A percentile compares a stretch with the other conserved stretches of the same genome.
Conservation (phyloP, 2,888 invertebrate species). For the Ligdia adustata region DNA sequence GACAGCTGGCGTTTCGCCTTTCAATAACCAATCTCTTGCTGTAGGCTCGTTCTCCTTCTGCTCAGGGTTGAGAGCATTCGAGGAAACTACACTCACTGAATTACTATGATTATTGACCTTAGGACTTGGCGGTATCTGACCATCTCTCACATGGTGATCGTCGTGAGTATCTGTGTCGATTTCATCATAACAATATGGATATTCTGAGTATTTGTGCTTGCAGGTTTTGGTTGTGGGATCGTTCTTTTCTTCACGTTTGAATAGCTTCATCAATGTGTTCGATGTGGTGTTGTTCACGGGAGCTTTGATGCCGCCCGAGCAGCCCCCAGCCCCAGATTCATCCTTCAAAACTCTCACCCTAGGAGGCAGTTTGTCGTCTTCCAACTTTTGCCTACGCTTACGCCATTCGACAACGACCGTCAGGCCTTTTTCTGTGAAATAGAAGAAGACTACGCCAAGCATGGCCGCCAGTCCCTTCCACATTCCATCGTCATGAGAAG, state of each 20-base stretch:
- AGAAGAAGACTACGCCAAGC: slow-evolving; percentile 93
- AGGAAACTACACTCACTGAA: slow-evolving; percentile 76
- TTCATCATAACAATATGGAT: slow-evolving; percentile 94
- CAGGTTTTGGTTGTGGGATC: slow-evolving; percentile 87
- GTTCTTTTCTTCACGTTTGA: slow-evolving; percentile 69
- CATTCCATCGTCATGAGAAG: slow-evolving; percentile 87
- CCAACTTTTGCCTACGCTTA: slow-evolving; percentile 88
- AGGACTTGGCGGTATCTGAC: slow-evolving; percentile 69
- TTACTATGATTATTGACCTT: slow-evolving; percentile 76
- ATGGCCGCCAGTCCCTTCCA: slow-evolving; percentile 94
- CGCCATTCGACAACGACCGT: slow-evolving; percentile 92
- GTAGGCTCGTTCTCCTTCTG: slow-evolving; percentile 68
- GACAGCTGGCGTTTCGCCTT: slow-evolving; percentile 63
- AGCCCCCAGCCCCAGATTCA: slow-evolving; percentile 78
- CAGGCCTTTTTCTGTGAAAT: slow-evolving; percentile 93
- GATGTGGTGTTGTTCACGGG: slow-evolving; percentile 72
- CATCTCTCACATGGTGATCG: slow-evolving; percentile 82
- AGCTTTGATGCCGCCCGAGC: slow-evolving; percentile 64
- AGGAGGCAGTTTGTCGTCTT: slow-evolving; percentile 86
- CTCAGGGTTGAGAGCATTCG: slow-evolving; percentile 68
- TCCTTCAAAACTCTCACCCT: slow-evolving; percentile 90
- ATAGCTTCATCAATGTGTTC: slow-evolving; percentile 70
- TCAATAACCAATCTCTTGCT: slow-evolving; percentile 73
- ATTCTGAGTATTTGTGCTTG: slow-evolving; percentile 95
- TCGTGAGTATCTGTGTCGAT: slow-evolving; percentile 90